A percentile compares a stretch with the other conserved stretches of the same genome.
Conservation (phyloP, 2,797 vertebrate genomes). For the Chloroceryle inda region DNA sequence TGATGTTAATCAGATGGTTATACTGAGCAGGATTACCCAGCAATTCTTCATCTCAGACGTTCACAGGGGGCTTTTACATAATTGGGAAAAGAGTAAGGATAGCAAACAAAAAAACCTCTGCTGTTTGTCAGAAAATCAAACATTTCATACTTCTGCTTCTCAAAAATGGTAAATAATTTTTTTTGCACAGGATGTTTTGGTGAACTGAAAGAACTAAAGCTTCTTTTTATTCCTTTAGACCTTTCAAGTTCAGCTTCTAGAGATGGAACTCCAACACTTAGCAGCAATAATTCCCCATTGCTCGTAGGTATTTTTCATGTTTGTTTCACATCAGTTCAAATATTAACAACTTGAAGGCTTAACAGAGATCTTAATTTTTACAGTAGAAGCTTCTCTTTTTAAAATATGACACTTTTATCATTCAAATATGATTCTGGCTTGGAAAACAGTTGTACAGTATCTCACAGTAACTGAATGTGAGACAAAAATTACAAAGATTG, state of each 20-base stretch:
- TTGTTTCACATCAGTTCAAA: slow-evolving; percentile 5
- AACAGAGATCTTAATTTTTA: background rate
- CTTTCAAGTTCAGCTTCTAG: slow-evolving; percentile 79
- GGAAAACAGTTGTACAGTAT: background rate
- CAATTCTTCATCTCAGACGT: background rate
- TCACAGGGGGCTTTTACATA: background rate
- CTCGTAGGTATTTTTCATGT: slow-evolving; percentile 76
- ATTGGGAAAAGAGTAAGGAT: background rate
- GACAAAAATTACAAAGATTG: background rate
- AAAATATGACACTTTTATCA: background rate
- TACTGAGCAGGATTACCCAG: background rate
- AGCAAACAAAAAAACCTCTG: background rate
- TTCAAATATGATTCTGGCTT: background rate
- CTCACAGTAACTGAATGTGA: background rate
- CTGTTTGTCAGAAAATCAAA: background rate
- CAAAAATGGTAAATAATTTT: background rate
- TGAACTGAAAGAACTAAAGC: background rate
- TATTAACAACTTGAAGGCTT: background rate
- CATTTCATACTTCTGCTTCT: background rate
- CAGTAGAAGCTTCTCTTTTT: background rate
- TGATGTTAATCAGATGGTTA: background rate
- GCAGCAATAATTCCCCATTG: slow-evolving; percentile 77
- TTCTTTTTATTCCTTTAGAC: slow-evolving; percentile 76
- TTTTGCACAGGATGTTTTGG: background rate
- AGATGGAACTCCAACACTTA: slow-evolving; percentile 78